phyloP scores from a whole-genome alignment of 2,797 vertebrate species.

The Brachyalestes nurse region DNA sequence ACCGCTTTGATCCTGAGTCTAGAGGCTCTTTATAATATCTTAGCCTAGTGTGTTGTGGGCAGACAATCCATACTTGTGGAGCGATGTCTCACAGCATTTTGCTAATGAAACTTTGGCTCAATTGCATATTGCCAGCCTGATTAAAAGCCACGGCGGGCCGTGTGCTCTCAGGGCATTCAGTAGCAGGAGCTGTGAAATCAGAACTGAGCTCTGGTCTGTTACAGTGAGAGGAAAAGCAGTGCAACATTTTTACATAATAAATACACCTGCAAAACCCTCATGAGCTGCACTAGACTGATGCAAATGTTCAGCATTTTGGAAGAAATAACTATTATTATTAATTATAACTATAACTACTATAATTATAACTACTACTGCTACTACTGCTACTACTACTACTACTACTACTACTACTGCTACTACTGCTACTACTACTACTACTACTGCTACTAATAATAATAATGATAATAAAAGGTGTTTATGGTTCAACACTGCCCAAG shows the following conservation, averaged over 20 bases:
- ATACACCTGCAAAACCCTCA: not conserved
- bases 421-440: no score
- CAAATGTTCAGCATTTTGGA: not conserved
- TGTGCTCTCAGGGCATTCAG: constrained; percentile 62
- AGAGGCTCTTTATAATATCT: constrained; percentile 38
- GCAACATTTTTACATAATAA: constrained; percentile 16
- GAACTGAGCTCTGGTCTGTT: constrained; percentile 34
- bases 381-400: no score
- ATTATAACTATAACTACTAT: no score
- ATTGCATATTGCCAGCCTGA: constrained; percentile 73
- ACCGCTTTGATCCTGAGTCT: constrained; percentile 46
- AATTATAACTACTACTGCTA: no score
- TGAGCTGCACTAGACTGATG: not conserved
- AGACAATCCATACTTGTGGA: constrained; percentile 25
- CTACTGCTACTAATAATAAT: no score
- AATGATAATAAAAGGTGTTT: no score
- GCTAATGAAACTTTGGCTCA: constrained; percentile 61
- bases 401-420: no score
- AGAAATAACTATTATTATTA: not conserved
- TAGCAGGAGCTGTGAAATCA: constrained; percentile 69
- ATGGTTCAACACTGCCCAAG: no score
- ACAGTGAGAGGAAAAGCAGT: not conserved
- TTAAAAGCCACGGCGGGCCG: constrained; percentile 67
- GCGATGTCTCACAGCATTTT: constrained; percentile 40
- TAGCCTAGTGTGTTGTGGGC: constrained; percentile 3